These are phyloP conservation scores for Lampropteryx suffumata DNA, from an alignment of 2,888 invertebrate species.

Conservation along the genomic window DNA sequence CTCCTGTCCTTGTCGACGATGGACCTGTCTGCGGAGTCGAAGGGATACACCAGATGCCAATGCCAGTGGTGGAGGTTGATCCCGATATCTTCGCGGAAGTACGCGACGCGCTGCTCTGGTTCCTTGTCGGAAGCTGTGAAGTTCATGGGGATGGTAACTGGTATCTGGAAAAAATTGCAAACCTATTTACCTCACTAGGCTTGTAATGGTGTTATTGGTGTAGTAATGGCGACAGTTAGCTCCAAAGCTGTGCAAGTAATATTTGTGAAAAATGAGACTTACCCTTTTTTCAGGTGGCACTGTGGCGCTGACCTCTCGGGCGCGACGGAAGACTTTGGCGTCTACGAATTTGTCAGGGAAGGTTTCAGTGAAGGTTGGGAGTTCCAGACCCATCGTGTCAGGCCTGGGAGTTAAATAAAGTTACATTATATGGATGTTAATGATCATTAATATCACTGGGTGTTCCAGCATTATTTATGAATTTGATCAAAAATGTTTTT, in stretches of 20 bases:
- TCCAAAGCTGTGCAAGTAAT: too few relatives aligned
- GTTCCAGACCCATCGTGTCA: slow-evolving; percentile 86
- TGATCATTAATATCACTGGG: too few relatives aligned
- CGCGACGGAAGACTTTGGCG: slow-evolving; percentile 86
- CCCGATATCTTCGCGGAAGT: slow-evolving; percentile 93
- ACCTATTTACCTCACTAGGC: too few relatives aligned
- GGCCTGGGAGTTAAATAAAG: slow-evolving; percentile 52
- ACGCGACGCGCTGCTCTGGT: slow-evolving; percentile 90
- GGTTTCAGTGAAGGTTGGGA: slow-evolving; percentile 89
- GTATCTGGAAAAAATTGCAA: slow-evolving; percentile 63
- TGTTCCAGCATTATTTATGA: too few relatives aligned
- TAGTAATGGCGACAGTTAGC: too few relatives aligned
- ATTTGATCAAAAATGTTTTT: too few relatives aligned
- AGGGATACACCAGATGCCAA: slow-evolving; percentile 95
- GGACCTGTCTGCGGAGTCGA: slow-evolving; percentile 83
- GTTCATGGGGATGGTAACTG: slow-evolving; percentile 87
- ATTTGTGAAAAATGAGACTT: slow-evolving; percentile 36
- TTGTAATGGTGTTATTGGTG: too few relatives aligned
- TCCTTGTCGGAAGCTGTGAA: slow-evolving; percentile 89
- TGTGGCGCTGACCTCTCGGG: slow-evolving; percentile 86
- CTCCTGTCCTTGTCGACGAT: slow-evolving; percentile 88
- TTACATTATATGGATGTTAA: too few relatives aligned
- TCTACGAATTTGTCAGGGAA: slow-evolving; percentile 94
- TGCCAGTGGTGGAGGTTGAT: slow-evolving; percentile 96
- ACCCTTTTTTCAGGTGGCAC: slow-evolving; percentile 85